Evolutionary conservation across 2,797 vertebrate genomes (phyloP).

Genomic region (Apogon talboti): DNA sequence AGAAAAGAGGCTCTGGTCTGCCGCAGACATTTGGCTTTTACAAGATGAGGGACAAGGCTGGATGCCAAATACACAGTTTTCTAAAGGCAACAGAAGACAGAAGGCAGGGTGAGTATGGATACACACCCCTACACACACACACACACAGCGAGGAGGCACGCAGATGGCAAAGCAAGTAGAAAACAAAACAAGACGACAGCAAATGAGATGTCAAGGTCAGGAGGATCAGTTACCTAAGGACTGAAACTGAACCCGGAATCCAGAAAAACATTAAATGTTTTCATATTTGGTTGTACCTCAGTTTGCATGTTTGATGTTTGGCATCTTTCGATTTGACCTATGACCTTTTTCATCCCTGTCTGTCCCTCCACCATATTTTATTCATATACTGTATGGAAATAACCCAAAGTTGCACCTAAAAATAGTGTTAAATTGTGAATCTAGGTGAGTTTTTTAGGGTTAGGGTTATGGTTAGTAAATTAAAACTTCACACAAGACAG

Average conservation of each 20-base stretch:
- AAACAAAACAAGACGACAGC: slow-evolving; percentile 51
- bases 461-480: slow-evolving; percentile 61
- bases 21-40: slow-evolving; percentile 51
- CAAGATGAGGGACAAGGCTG: slow-evolving; percentile 41
- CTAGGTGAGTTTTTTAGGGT: slow-evolving; percentile 42
- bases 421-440: not conserved
- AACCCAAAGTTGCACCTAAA: not conserved
- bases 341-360: not conserved
- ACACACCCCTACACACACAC: slow-evolving; percentile 20
- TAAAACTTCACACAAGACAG: slow-evolving; percentile 50
- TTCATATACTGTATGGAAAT: too few relatives aligned
- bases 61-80: slow-evolving; percentile 51
- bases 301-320: too few relatives aligned
- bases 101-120: slow-evolving; percentile 22
- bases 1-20: slow-evolving; percentile 17
- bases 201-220: slow-evolving; percentile 47
- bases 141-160: slow-evolving; percentile 37
- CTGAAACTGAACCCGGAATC: slow-evolving; percentile 16
- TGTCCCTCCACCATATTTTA: not conserved
- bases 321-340: not conserved
- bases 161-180: slow-evolving; percentile 55
- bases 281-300: too few relatives aligned
- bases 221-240: slow-evolving; percentile 19
- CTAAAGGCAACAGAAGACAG: slow-evolving; percentile 50
- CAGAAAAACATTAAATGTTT: not conserved